Base-by-base conservation (phyloP, 1,140 invertebrate species). In the Drosophila persimilis region DNA sequence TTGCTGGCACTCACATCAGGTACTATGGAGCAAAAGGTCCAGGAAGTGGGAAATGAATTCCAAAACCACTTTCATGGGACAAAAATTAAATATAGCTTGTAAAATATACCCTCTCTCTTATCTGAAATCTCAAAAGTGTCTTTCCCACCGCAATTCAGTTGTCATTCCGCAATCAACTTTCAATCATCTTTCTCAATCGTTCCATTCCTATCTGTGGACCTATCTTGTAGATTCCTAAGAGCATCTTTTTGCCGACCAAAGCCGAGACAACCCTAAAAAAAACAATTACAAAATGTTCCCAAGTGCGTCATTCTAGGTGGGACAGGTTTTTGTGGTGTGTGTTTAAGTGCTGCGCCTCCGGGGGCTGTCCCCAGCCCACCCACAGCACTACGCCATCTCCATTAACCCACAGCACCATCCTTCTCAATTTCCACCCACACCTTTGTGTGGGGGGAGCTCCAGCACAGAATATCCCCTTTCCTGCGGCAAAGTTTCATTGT, bases 271-370 rank as follows among this genome's bases (percentile, higher is more conserved):
- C 22, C 24, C 26, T 13, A 5, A 39, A 39, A 24, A 77, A 79
- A 44, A 86, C 81, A 86, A 86, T 86, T 86, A 81, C 74, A 70
- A 71, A 88, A 85, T 54, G 76, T 73, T 88, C 75, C 75, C 78
- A 62, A 56, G 71, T 70, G 81, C 59, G 73, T 59, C 62, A 86
- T 86, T 77, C 53, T 60, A 51, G 52, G 53, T 63, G 48, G 53
- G 15, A 31, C 43, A 54, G 53, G 41, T 62, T 58, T 64, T 70
- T 76, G 61, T 51, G 47, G 64, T 63, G 64, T 56, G 47, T 51
- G 63, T 57, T 77, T 69, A 77, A 84, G 53, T 63, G 56, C 48
- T 57, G 52, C 61, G n/a, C 51, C 51, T 47, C 50, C 52, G 7
- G 43, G 41, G 55, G 31, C 55, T 52, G 43, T n/a, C 43, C 45